Evolutionary conservation across 2,113 vertebrate species (phyloP), one percentile per base, ranked within the genome.

Genomic region (Tylochromis polylepis): DNA sequence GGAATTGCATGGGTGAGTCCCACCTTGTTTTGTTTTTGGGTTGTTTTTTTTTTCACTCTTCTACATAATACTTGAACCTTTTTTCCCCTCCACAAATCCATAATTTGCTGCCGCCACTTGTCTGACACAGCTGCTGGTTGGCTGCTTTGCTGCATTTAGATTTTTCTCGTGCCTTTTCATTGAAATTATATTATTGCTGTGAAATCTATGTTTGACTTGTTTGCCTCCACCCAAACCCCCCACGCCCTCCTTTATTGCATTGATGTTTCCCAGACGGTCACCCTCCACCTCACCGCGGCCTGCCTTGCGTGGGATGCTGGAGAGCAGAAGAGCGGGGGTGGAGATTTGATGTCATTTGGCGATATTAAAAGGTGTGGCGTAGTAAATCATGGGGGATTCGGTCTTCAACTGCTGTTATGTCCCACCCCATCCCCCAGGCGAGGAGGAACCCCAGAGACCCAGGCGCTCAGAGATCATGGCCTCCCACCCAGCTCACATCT

Each of bases 331-430:
- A 60, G 58, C 51, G 34, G 60, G 43, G 70, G 85, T 41, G 79
- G 92, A 90, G 77, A 82, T 79, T 84, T 87, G 88, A 85, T 82
- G 82, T 87, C 88, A 60, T 85, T 90, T 75, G 72, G 86, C 78
- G 65, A 11, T 87, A 75, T 83, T 90, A 72, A 89, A 46, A 81
- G 72, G 36, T 88, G 89, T 51, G 86, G 34, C 79, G 18, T 56
- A 53, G 83, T 90, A 84, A 93, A 24, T 82, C 51, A 96, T 96
- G 95, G 88, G 94, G 91, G 95, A 96, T 70, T 96, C 94, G 20
- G 20, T 96, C 91, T 96, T 96, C 93, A 96, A 92, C 55, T 96
- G 96, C 95, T 96, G 96, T 93, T 96, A 94, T 95, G 91, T 96
- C 79, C 95, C 96, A 85, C 90, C 95, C 56, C 90, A 93, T 34